phyloP scores from a whole-genome alignment of 1,140 invertebrate species.

The Sitobion miscanthi region DNA sequence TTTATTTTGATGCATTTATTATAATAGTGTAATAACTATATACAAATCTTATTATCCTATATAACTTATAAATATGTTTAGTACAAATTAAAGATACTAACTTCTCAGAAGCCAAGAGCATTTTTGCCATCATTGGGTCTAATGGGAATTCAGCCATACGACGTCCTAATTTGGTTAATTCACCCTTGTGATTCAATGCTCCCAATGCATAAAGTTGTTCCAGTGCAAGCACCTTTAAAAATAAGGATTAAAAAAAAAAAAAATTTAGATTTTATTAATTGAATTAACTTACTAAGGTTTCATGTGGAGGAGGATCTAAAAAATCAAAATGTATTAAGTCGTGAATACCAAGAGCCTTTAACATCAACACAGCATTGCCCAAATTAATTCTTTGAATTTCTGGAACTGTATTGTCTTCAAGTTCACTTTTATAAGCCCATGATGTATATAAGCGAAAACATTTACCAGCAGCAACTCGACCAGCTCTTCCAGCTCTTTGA shows the following conservation, averaged over 20 bases:
- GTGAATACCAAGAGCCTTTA: conserved; percentile 97
- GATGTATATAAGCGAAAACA: conserved; percentile 97
- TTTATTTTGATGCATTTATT: background rate
- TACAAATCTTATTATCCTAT: no score
- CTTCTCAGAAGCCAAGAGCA: conserved; percentile 97
- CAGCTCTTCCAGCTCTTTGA: conserved; percentile 90
- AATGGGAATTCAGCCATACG: conserved; percentile 99
- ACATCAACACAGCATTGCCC: conserved; percentile 94
- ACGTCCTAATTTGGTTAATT: conserved; percentile 94
- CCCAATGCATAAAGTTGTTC: conserved; percentile 98
- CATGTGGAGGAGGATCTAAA: conserved; percentile 96
- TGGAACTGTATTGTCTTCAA: conserved; percentile 97
- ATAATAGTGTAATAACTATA: conserved; percentile 28
- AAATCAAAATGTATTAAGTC: conserved; percentile 99
- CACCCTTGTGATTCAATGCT: conserved; percentile 81
- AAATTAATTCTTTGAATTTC: conserved; percentile 98
- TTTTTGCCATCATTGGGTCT: conserved; percentile 99
- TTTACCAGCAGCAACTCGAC: conserved; percentile 93
- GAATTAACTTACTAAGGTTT: conserved; percentile 80
- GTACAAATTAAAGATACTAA: conserved; percentile 63
- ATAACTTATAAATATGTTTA: background rate
- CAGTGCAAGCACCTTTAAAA: conserved; percentile 75
- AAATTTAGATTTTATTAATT: background rate
- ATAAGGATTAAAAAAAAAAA: background rate
- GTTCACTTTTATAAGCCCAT: conserved; percentile 97